Evolutionary conservation across 92 coral and sea anemone species (phyloP).

Genomic region (Zoanthus gigantus): DNA sequence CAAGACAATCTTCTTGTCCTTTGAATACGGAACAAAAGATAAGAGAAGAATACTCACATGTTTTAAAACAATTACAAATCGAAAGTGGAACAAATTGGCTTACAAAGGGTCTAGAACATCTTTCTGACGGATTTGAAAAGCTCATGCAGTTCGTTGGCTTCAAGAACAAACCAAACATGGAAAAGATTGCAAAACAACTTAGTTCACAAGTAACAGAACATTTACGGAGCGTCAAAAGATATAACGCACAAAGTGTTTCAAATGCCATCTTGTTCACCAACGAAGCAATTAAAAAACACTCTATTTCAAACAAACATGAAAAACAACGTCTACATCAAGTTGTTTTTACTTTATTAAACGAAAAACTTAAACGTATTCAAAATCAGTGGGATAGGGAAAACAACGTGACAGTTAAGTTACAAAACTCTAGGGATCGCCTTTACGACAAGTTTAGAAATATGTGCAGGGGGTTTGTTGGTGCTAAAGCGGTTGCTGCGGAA

Average conservation of each 20-base stretch:
- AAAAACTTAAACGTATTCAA: constrained; percentile 7
- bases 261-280: constrained; percentile 9
- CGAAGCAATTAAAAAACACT: not conserved
- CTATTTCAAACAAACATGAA: not conserved
- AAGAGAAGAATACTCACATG: not conserved
- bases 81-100: not conserved
- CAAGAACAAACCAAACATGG: not conserved
- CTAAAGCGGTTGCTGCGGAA: constrained; percentile 18
- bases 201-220: not conserved
- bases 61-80: constrained; percentile 11
- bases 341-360: not conserved
- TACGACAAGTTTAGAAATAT: constrained; percentile 9
- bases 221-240: constrained; percentile 1
- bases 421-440: constrained; percentile 7
- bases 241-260: constrained; percentile 10
- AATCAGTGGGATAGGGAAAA: constrained; percentile 6
- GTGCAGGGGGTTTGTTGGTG: constrained; percentile 24
- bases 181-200: not conserved
- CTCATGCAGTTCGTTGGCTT: not conserved
- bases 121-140: not conserved
- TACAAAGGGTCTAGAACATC: not conserved
- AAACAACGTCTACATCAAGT: constrained; percentile 6
- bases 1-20: not conserved
- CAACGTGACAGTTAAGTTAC: constrained; percentile 17
- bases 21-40: not conserved